Evolutionary conservation across 2,113 vertebrate species (phyloP), one percentile per base, ranked within the genome.

Genomic region (Erythrocercus mccallii): DNA sequence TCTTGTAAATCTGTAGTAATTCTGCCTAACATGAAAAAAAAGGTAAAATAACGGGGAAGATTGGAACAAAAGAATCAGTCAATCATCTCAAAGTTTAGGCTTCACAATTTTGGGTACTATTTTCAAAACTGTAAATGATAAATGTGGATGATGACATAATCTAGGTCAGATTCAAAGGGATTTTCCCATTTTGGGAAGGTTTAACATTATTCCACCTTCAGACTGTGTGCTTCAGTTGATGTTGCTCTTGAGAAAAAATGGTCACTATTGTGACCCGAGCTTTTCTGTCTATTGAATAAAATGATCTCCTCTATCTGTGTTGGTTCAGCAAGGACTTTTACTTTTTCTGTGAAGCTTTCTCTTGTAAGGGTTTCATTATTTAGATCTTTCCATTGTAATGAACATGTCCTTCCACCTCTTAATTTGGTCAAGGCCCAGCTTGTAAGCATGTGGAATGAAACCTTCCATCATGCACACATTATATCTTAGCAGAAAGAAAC

Each of bases 141-240:
- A 65, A 14, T 60, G 15, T 45, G 37, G 35, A 31, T 54, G 15
- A 48, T 53, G 10, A 57, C 1, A 4, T 37, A 47, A 64, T 17
- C 20, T 14, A 54, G 19, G 30, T 76, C 31, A 77, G 25, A 42
- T 47, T 20, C 5, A 4, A 10, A 3, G 12, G 1, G 0, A 4
- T 42, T 40, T 77, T 35, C 27, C 31, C 3, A 5, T 81, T 92
- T 65, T 31, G n/a, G 35, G 30, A 73, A 37, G 6, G 3, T 2
- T 78, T 84, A 54, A 60, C 19, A 7, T 42, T 44, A 45, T 70
- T 87, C 22, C 5, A 16, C 9, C 18, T 35, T 60, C 21, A 44
- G 9, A 20, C 15, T 44, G 2, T 22, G 11, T 17, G 4, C 58
- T 60, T 72, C 23, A 22, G 2, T 33, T 21, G 45, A 31, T 35